A percentile compares a stretch with the other conserved stretches of the same genome.
phyloP scores from a whole-genome alignment of 2,797 vertebrate genomes.

The Tapera naevia region DNA sequence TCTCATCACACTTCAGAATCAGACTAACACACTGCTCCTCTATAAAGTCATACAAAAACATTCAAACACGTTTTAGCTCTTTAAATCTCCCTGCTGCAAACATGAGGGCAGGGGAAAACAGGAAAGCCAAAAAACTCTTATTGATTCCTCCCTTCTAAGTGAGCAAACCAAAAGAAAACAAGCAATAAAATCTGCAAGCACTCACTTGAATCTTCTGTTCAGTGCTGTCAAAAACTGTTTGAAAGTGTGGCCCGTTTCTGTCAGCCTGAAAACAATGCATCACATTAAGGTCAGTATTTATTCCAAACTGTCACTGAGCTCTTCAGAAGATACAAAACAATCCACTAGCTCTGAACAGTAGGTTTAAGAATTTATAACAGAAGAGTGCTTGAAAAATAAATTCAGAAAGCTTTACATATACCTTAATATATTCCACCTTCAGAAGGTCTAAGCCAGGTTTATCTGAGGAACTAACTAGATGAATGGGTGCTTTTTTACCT shows the following conservation, averaged over 20 bases:
- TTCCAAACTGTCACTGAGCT: background rate
- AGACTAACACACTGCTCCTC: background rate
- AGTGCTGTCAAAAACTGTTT: slow-evolving; percentile 86
- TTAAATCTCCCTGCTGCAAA: background rate
- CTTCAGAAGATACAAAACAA: background rate
- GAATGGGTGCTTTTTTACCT: slow-evolving; percentile 80
- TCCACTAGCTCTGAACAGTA: background rate
- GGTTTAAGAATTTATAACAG: background rate
- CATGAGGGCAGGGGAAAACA: background rate
- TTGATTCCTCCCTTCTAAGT: background rate
- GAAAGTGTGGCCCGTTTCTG: slow-evolving; percentile 85
- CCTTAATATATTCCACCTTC: slow-evolving; percentile 93
- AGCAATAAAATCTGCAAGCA: background rate
- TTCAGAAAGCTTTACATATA: slow-evolving; percentile 48
- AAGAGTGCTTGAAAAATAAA: background rate
- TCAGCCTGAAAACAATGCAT: slow-evolving; percentile 81
- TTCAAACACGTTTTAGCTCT: background rate
- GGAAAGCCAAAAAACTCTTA: background rate
- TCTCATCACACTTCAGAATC: background rate
- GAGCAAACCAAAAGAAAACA: background rate
- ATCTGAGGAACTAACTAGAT: slow-evolving; percentile 89
- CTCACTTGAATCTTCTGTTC: slow-evolving; percentile 92
- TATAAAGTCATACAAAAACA: background rate
- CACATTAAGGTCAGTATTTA: background rate
- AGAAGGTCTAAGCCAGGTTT: slow-evolving; percentile 86